Conservation (phyloP, 1,140 invertebrate species). For the Ctenoplectra terminalis region DNA sequence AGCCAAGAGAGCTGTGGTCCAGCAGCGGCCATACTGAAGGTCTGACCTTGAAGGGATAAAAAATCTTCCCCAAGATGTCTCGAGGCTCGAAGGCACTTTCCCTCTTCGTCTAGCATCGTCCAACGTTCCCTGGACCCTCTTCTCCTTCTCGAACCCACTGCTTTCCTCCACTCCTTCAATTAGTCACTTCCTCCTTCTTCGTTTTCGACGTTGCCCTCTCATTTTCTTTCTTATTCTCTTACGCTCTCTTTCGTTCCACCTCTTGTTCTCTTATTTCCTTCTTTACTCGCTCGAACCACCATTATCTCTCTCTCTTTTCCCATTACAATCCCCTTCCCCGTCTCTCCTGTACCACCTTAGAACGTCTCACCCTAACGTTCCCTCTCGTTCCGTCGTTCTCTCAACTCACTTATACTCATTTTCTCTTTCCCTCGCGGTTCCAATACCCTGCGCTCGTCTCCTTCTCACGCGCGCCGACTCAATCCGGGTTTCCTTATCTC, state of each 20-base stretch:
- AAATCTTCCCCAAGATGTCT: constrained; percentile 76
- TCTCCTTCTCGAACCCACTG: constrained; percentile 47
- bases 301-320: not conserved
- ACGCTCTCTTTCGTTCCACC: constrained; percentile 22
- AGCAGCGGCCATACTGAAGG: constrained; percentile 79
- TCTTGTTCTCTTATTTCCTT: constrained; percentile 14
- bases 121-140: constrained; percentile 1
- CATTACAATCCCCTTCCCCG: not conserved
- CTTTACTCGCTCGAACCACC: constrained; percentile 5
- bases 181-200: constrained; percentile 65
- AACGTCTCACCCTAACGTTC: not conserved
- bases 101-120: constrained; percentile 40
- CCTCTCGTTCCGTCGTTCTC: not conserved
- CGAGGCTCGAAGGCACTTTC: constrained; percentile 64
- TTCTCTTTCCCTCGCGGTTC: not conserved
- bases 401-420: constrained; percentile 3
- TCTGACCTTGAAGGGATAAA: constrained; percentile 81
- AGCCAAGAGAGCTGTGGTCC: constrained; percentile 71
- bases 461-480: not conserved
- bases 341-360: constrained; percentile 4
- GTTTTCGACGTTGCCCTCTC: constrained; percentile 42
- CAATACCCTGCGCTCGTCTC: not conserved
- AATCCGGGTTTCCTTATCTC: constrained; percentile 21
- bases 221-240: constrained; percentile 8
- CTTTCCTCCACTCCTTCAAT: constrained; percentile 67